Evolutionary conservation across 2,113 vertebrate species (phyloP), one percentile per base, ranked within the genome.

Genomic region (Haemorhous mexicanus): DNA sequence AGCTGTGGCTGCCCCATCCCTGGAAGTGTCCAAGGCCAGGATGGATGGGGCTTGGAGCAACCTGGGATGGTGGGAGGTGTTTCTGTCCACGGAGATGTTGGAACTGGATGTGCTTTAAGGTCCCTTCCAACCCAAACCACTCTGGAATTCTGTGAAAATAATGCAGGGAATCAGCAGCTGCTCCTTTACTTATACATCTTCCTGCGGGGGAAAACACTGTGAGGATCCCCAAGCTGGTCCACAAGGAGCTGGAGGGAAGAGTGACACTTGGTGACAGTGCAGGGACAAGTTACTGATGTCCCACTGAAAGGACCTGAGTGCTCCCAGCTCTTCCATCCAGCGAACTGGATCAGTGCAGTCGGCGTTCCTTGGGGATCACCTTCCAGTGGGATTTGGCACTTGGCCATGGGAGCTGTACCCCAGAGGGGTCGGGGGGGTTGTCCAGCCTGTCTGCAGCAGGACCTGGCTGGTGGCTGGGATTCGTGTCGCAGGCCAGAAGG

Each of bases 401-500:
- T 11, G 74, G 41, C 81, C 50, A 0, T 3, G 33, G 4, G 3
- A 70, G 46, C 67, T n/a, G 93, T 3, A 11, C 39, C 47, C 66
- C 22, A 2, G 47, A 47, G 33, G 24, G 43, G 37, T 16, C 6
- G 6, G 70, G 16, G 0, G 4, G 9, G 6, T 2, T 19, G 86
- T 13, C 32, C 80, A 55, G 26, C 5, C n/a, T 4, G 41, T 5
- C n/a, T 4, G 49, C 62, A 24, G 84, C 80, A 11, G 74, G 66
- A 19, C n/a, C 73, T 2, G 7, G 67, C 78, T 10, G 61, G 84
- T 82, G 91, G 23, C 63, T 44, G 81, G 66, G 81, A 96, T 95
- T 89, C 68, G 50, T 75, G 87, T 89, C 64, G 52, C 89, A 94
- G 14, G 56, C 97, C 98, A 97, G 97, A 90, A 98, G 98, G 97